Conservation (phyloP, 2,113 vertebrate species). For the Dromaius novaehollandiae region DNA sequence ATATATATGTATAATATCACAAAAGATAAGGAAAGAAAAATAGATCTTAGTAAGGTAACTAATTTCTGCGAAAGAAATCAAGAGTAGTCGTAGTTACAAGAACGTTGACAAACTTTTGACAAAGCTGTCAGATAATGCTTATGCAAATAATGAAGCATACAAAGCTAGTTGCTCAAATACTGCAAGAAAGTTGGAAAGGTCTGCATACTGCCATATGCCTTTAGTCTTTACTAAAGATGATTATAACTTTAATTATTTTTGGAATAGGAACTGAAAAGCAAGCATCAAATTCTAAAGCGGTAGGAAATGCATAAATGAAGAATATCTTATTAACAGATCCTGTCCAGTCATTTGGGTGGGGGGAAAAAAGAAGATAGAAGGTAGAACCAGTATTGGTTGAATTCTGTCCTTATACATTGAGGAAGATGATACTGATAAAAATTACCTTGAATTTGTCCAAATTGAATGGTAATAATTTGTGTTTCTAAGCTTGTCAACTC, state of each 20-base stretch:
- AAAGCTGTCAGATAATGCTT: not conserved
- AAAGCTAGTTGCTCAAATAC: not conserved
- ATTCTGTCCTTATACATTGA: not conserved
- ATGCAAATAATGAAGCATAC: not conserved
- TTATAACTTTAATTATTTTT: not conserved
- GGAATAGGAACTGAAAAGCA: not conserved
- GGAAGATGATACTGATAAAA: not conserved
- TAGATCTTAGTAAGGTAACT: not conserved
- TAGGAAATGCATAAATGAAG: not conserved
- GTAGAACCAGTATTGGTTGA: not conserved
- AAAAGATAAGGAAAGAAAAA: not conserved
- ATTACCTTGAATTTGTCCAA: not conserved
- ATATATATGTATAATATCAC: not conserved
- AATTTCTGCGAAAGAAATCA: not conserved
- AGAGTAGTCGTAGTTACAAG: not conserved
- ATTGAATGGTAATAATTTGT: not conserved
- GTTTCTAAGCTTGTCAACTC: not conserved
- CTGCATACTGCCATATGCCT: not conserved
- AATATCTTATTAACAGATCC: not conserved
- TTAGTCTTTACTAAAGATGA: not conserved
- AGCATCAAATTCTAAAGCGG: conserved; percentile 5
- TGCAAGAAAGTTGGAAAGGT: not conserved
- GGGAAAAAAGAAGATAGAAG: not conserved
- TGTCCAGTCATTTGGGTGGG: not conserved
- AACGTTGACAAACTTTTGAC: not conserved